phyloP scores from a whole-genome alignment of 2,113 vertebrate genomes.

The Mobula hypostoma region DNA sequence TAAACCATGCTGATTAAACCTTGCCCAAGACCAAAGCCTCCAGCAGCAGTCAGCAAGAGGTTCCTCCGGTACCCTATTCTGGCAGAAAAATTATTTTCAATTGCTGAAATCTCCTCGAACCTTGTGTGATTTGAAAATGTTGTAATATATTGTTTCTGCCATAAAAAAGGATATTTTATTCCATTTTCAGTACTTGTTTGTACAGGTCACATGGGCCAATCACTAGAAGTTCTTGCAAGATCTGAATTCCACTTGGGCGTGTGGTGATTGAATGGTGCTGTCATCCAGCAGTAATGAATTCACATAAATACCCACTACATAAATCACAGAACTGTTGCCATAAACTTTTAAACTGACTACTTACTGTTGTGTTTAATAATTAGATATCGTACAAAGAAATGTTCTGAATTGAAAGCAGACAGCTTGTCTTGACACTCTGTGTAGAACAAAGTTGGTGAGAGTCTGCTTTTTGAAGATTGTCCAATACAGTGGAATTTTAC shows the following conservation, averaged over 20 bases:
- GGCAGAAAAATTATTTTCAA: too few relatives aligned
- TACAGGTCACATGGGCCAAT: not conserved
- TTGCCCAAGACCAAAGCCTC: too few relatives aligned
- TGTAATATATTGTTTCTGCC: too few relatives aligned
- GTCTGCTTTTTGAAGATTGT: constrained; percentile 35
- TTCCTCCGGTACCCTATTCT: too few relatives aligned
- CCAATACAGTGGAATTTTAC: not conserved
- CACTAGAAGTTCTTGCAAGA: not conserved
- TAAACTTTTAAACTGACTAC: not conserved
- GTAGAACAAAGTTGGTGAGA: not conserved
- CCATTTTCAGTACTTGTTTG: not conserved
- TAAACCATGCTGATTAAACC: too few relatives aligned
- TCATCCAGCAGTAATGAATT: not conserved
- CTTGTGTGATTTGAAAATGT: too few relatives aligned
- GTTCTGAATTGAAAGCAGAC: not conserved
- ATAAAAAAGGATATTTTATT: too few relatives aligned
- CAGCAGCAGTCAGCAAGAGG: too few relatives aligned
- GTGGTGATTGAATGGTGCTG: not conserved
- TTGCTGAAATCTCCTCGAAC: too few relatives aligned
- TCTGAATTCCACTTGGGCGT: not conserved
- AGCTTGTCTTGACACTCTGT: not conserved
- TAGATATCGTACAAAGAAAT: not conserved
- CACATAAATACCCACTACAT: not conserved
- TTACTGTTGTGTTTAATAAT: not conserved
- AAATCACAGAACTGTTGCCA: not conserved